Conservation (phyloP, 1,140 invertebrate species). For the Atta texana region DNA sequence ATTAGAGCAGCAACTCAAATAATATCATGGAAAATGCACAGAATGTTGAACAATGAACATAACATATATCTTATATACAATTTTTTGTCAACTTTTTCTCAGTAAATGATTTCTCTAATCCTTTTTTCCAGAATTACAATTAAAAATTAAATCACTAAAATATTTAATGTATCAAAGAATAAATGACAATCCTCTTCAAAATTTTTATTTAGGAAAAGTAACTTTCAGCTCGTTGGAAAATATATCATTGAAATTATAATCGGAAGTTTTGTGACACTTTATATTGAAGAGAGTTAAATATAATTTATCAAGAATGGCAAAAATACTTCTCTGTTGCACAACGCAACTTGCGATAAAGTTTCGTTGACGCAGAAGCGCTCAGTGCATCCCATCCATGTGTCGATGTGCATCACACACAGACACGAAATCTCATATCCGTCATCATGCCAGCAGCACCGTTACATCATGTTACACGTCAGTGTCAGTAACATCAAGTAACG, state of each 20-base stretch:
- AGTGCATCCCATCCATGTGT: background rate
- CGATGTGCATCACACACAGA: background rate
- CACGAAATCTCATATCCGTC: conserved; percentile 54
- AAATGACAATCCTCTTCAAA: background rate
- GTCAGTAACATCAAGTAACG: conserved; percentile 32
- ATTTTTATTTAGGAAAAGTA: background rate
- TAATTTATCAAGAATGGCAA: conserved; percentile 41
- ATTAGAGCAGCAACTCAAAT: conserved; percentile 6
- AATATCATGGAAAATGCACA: background rate
- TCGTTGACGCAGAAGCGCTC: conserved; percentile 45
- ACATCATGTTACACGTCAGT: conserved; percentile 23
- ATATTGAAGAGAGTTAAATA: conserved; percentile 36
- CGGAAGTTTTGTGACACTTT: background rate
- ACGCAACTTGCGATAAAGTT: conserved; percentile 45
- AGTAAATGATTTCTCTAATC: background rate
- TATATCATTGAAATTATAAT: conserved; percentile 3
- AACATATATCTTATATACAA: background rate
- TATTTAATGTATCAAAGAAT: background rate
- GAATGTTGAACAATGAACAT: background rate
- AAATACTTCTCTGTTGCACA: conserved; percentile 39
- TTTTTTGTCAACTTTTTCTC: background rate
- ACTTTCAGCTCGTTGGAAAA: background rate
- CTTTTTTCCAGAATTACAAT: background rate
- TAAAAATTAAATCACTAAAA: conserved; percentile 10
- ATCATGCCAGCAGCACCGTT: conserved; percentile 40